Base-by-base conservation (phyloP, 2,113 vertebrate species). In the Protobothrops mucrosquamatus region DNA sequence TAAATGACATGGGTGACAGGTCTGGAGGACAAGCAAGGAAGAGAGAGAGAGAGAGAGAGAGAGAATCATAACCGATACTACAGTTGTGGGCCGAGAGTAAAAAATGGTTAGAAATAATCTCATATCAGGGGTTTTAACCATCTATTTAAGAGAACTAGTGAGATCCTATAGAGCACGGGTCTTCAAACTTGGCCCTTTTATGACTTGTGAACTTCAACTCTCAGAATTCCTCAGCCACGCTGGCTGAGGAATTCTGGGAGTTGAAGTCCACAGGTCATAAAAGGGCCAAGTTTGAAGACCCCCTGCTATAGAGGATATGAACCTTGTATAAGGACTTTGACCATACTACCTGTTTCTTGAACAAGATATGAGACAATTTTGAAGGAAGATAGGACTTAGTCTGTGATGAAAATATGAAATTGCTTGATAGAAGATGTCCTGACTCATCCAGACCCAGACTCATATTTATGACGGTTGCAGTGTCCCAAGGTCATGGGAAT, bases 61-160 rank as follows among this genome's bases (percentile, higher is more conserved):
- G 22, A 74, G 34, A 61, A 14, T 20, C 29, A 43, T 54, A 92
- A 69, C 86, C 7, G 97, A 98, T 98, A 98, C 98, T 97, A 97
- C 98, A 98, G 98, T 98, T 97, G 97, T 96, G 97, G 97, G 94
- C 96, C 97, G 97, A 96, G 97, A 97, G 96, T 98, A 98, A 97
- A 97, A 97, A 98, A 98, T 97, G 98, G 97, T 98, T 98, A 98
- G 97, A 97, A 97, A 97, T 97, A 96, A 96, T 95, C 95, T 95
- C 92, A 95, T 95, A 91, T 94, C 96, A 96, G 95, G 93, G 69
- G 95, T 97, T 97, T 97, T 95, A 93, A 93, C 91, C 74, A 91
- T 89, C 93, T 94, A 96, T 97, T 96, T 88, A 29, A 87, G 23
- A 81, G 74, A 81, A 34, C 18, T 3, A 43, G 74, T 43, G 34